phyloP scores from a whole-genome alignment of 2,797 vertebrate genomes.

The Fringilla coelebs region DNA sequence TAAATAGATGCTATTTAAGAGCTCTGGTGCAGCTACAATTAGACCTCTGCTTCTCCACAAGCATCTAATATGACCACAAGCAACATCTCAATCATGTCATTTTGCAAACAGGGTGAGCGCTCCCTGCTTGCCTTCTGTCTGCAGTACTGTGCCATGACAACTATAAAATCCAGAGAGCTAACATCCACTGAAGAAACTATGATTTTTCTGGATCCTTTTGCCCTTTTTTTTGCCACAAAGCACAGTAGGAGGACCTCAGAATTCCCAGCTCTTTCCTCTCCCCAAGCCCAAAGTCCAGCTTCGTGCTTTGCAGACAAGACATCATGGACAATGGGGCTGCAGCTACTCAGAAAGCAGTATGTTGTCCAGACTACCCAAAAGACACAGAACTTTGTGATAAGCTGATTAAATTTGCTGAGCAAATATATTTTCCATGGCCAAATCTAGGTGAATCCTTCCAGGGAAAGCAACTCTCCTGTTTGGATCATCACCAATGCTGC shows the following conservation, averaged over 20 bases:
- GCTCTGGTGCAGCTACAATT: slow-evolving; percentile 27
- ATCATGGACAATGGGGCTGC: not conserved
- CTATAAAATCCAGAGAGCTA: not conserved
- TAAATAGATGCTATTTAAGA: slow-evolving; percentile 49
- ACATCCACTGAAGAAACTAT: not conserved
- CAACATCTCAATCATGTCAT: slow-evolving; percentile 8
- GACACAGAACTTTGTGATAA: slow-evolving; percentile 20
- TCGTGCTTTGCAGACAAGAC: not conserved
- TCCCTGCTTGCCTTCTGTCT: not conserved
- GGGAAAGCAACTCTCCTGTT: slow-evolving; percentile 20
- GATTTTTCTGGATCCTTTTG: not conserved
- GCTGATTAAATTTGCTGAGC: slow-evolving; percentile 41
- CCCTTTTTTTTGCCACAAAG: not conserved
- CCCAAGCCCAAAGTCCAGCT: not conserved
- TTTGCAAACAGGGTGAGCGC: not conserved
- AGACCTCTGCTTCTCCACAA: slow-evolving; percentile 58
- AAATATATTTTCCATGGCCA: slow-evolving; percentile 9
- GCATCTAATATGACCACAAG: slow-evolving; percentile 41
- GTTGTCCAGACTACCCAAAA: slow-evolving; percentile 34
- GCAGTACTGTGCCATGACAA: rapidly evolving
- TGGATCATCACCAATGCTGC: slow-evolving; percentile 22
- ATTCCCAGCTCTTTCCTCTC: not conserved
- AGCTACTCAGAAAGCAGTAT: not conserved
- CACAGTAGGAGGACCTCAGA: not conserved
- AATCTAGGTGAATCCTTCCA: slow-evolving; percentile 42